Conservation (phyloP, 92 coral and sea anemone genomes). For the Umimayanthus chanpuru region DNA sequence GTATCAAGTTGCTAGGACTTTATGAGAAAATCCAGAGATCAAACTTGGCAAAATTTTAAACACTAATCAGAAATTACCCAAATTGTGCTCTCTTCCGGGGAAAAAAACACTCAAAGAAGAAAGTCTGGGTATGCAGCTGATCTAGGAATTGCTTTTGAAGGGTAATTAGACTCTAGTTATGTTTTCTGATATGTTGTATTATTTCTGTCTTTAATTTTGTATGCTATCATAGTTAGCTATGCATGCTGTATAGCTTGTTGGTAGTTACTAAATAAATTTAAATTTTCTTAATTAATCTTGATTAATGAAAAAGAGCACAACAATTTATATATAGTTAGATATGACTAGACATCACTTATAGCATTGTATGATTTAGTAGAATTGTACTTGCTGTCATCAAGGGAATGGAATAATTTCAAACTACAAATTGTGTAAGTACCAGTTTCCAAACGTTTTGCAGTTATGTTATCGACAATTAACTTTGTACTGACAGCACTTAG, state of each 20-base stretch:
- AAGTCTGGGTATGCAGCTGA: not conserved
- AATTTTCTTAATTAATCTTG: not conserved
- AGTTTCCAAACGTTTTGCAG: not conserved
- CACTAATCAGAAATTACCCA: not conserved
- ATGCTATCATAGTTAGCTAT: constrained; percentile 1
- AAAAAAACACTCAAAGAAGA: not conserved
- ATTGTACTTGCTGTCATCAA: constrained; percentile 33
- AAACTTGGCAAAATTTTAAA: too few species aligned
- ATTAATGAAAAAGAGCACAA: not conserved
- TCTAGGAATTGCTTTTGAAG: not conserved
- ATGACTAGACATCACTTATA: not conserved
- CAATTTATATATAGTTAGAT: not conserved
- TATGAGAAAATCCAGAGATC: not conserved
- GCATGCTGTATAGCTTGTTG: constrained; percentile 1
- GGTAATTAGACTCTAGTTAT: not conserved
- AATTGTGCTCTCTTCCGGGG: not conserved
- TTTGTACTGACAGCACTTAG: constrained; percentile 6
- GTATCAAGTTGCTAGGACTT: not conserved
- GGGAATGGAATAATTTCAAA: constrained; percentile 11
- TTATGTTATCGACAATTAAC: not conserved
- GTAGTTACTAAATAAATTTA: not conserved
- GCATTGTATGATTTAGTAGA: constrained; percentile 10
- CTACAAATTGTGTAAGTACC: not conserved
- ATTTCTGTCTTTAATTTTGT: not conserved
- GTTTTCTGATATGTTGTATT: not conserved